phyloP scores from a whole-genome alignment of 2,888 invertebrate species.

The Syrista parreyssii region DNA sequence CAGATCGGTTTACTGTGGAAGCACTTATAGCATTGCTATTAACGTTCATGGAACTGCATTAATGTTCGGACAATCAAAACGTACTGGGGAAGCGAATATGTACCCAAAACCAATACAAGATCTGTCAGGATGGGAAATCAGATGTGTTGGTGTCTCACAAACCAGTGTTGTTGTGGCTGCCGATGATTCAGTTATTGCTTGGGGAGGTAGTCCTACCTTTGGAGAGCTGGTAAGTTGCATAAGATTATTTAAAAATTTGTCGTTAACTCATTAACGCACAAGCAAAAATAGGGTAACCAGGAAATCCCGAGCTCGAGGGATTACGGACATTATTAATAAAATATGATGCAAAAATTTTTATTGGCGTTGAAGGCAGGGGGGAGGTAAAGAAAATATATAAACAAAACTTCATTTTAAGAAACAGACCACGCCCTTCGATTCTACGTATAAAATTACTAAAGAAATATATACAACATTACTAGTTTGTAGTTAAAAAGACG shows the following conservation, averaged over 20 bases:
- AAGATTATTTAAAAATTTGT: background rate
- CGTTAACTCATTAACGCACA: background rate
- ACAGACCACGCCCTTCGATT: too few species aligned
- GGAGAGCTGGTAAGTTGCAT: conserved; percentile 83
- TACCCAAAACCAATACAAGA: conserved; percentile 96
- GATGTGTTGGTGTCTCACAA: conserved; percentile 83
- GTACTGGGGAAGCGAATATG: conserved; percentile 96
- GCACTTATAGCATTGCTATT: conserved; percentile 86
- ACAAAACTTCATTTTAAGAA: too few species aligned
- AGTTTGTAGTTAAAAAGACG: too few species aligned
- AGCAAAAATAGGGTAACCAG: too few species aligned
- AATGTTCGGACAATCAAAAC: conserved; percentile 91
- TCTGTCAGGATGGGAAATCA: conserved; percentile 92
- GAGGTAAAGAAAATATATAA: too few species aligned
- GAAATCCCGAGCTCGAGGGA: too few species aligned
- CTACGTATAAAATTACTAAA: too few species aligned
- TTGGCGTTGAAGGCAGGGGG: too few species aligned
- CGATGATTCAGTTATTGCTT: conserved; percentile 89
- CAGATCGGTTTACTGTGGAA: conserved; percentile 84
- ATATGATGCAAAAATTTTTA: background rate
- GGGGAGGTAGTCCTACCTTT: conserved; percentile 94
- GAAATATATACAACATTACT: too few species aligned
- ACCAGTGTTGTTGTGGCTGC: conserved; percentile 89
- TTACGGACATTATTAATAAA: too few species aligned
- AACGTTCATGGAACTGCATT: conserved; percentile 70